Conservation (phyloP, 2,113 vertebrate genomes). For the Grammomys dolichurus region DNA sequence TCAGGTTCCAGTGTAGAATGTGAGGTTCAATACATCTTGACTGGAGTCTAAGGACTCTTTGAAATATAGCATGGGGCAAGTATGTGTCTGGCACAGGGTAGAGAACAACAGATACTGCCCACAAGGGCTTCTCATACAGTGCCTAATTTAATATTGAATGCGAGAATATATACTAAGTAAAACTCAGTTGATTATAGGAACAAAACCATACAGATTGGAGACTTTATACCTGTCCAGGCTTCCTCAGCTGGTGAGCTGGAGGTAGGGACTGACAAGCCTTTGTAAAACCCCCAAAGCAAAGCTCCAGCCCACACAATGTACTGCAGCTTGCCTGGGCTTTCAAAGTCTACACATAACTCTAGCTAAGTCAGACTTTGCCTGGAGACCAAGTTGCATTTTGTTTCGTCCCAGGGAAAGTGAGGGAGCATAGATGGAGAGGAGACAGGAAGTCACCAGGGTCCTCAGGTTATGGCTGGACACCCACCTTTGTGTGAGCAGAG, state of each 20-base stretch:
- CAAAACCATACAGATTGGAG: not conserved
- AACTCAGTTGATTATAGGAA: not conserved
- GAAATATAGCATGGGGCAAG: not conserved
- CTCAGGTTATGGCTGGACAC: not conserved
- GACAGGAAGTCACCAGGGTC: not conserved
- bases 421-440: not conserved
- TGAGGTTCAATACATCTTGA: not conserved
- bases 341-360: not conserved
- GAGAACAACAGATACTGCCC: not conserved
- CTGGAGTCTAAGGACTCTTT: not conserved
- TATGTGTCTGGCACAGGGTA: too few species aligned
- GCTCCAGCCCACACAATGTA: not conserved
- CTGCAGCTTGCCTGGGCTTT: not conserved
- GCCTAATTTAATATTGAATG: not conserved
- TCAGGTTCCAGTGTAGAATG: not conserved
- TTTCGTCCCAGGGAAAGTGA: not conserved
- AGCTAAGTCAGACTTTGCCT: not conserved
- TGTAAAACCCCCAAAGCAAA: not conserved
- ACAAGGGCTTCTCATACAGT: not conserved
- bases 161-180: not conserved
- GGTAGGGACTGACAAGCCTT: not conserved
- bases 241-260: not conserved
- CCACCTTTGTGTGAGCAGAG: not conserved
- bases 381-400: not conserved
- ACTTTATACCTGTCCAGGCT: not conserved